Conservation (phyloP, 2,888 invertebrate species). For the Aquatica leii region DNA sequence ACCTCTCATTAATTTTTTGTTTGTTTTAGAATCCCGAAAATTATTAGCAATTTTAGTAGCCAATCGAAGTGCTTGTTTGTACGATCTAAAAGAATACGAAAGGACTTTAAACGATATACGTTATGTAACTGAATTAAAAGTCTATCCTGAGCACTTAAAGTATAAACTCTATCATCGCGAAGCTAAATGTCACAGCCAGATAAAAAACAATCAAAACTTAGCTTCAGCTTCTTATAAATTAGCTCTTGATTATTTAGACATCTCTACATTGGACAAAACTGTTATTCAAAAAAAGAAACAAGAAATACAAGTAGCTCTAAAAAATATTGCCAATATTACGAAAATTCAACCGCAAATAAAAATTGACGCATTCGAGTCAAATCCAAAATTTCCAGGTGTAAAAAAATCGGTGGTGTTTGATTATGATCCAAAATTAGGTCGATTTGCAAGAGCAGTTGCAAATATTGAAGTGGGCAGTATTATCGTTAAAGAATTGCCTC, state of each 20-base stretch:
- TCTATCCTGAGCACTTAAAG: slow-evolving; percentile 76
- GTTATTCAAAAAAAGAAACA: slow-evolving; percentile 45
- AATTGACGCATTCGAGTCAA: slow-evolving; percentile 55
- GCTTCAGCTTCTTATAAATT: slow-evolving; percentile 73
- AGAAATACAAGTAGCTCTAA: slow-evolving; percentile 60
- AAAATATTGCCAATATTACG: slow-evolving; percentile 58
- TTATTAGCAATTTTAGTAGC: slow-evolving; percentile 76
- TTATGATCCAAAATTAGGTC: slow-evolving; percentile 69
- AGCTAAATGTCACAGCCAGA: slow-evolving; percentile 72
- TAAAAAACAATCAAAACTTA: slow-evolving; percentile 70
- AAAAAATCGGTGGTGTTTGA: slow-evolving; percentile 72
- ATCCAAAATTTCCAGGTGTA: slow-evolving; percentile 55
- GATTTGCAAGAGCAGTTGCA: slow-evolving; percentile 75
- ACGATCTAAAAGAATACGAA: slow-evolving; percentile 74
- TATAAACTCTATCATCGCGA: slow-evolving; percentile 80
- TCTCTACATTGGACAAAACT: slow-evolving; percentile 67
- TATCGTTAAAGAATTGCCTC: slow-evolving; percentile 76
- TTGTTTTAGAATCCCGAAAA: slow-evolving; percentile 60
- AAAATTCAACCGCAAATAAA: neutral
- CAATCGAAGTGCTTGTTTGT: slow-evolving; percentile 83
- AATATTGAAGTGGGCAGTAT: slow-evolving; percentile 78
- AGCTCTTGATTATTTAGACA: slow-evolving; percentile 73
- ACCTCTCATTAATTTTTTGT: slow-evolving; percentile 34
- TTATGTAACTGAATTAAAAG: slow-evolving; percentile 67
- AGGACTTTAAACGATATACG: slow-evolving; percentile 76